Base-by-base conservation (phyloP, 2,888 invertebrate species). In the Eupsilia transversa region DNA sequence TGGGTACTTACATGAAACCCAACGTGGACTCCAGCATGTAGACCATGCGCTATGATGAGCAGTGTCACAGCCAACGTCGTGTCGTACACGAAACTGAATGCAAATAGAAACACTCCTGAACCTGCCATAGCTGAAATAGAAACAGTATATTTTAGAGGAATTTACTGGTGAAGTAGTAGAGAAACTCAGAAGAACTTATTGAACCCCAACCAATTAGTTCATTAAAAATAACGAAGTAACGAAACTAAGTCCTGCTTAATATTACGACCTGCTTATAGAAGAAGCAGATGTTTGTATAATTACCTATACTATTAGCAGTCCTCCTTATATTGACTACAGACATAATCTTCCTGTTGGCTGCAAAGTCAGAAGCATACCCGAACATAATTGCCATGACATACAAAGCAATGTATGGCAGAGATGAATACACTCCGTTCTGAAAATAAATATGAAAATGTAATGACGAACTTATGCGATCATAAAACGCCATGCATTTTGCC, bases 1-100 rank as follows among this genome's bases (percentile, higher is more conserved):
- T 9, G 46, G 5, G 5, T 63, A 89, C 94, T 92, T 65, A 97
- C 97, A 86, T 97, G 97, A 81, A 97, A 97, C 1, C 97, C 98
- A 46, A 97, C 97, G 78, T 97, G 97, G 1, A 97, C 93, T 0
- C 97, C 97, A 0, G 97, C 97, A 87, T 98, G 97, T 3, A 97
- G 87, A 0, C 97, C 97, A 10, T 97, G 95, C 0, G 97, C 96
- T 1, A 97, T 74, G 0, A 97, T 94, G 1, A 98, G 92, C 61
- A 97, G 88, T 0, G 91, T 88, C 0, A 97, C 96, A 0, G 97
- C 97, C 1, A 94, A 38, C 23, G 88, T 82, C 0, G 94, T 92
- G 59, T 93, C 90, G 1, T 92, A 93, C 20, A 94, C 93, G 23
- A 90, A 94, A 59, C 97, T 93, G 83, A 96, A 96, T 9, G 95